These are phyloP conservation scores for Rana temporaria DNA, from an alignment of 2,113 vertebrate species.

Conservation along the genomic window DNA sequence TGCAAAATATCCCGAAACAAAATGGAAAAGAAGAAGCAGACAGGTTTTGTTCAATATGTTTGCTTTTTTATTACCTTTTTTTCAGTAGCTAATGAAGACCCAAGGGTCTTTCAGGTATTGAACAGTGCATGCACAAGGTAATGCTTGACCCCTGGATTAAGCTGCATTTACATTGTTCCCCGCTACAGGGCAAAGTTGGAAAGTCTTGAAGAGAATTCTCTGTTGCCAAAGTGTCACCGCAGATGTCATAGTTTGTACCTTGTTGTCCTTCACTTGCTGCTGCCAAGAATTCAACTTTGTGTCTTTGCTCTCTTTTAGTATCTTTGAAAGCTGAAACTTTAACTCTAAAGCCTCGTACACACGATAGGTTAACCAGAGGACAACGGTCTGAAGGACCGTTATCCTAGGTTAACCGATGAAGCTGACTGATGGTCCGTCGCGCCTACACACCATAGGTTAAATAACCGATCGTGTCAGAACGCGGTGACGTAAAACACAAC, in stretches of 20 bases:
- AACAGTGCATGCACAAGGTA: constrained; percentile 3
- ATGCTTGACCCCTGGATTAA: constrained; percentile 35
- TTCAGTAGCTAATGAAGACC: constrained; percentile 38
- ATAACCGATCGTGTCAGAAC: too few species aligned
- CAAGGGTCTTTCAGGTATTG: constrained; percentile 25
- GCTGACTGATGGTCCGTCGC: too few species aligned
- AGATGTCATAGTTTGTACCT: neutral
- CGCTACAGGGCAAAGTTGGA: neutral
- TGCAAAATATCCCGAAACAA: neutral
- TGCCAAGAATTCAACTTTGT: neutral
- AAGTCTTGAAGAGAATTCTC: constrained; percentile 13
- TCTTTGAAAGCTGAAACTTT: too few species aligned
- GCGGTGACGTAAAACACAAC: too few species aligned
- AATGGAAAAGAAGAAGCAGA: constrained; percentile 9
- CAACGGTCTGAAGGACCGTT: too few species aligned
- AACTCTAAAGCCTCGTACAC: too few species aligned
- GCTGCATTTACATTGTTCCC: constrained; percentile 36
- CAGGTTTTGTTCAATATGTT: constrained; percentile 34
- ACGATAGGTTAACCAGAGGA: too few species aligned
- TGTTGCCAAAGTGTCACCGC: neutral
- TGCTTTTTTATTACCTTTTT: constrained; percentile 11
- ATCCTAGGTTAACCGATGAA: too few species aligned
- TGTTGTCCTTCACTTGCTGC: neutral
- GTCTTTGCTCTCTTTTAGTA: neutral
- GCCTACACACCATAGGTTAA: too few species aligned